phyloP scores from a whole-genome alignment of 2,797 vertebrate genomes.

The Alcedo quadribrachys region DNA sequence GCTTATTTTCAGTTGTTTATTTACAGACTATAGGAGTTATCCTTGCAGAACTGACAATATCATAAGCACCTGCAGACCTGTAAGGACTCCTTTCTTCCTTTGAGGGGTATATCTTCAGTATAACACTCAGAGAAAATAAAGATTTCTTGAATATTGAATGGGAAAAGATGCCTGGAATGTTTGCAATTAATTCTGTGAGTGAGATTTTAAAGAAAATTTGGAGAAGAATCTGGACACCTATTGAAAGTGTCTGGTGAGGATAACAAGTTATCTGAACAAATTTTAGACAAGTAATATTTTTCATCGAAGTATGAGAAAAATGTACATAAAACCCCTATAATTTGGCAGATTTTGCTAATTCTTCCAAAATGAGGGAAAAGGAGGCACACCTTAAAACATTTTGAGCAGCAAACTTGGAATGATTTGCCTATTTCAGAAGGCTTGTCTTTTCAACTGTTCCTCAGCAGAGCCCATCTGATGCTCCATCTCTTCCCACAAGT shows the following conservation, averaged over 20 bases:
- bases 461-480: neutral
- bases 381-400: neutral
- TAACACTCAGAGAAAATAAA: neutral
- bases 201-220: neutral
- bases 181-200: neutral
- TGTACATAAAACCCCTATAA: rapidly evolving
- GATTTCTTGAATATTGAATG: neutral
- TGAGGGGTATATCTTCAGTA: neutral
- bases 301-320: neutral
- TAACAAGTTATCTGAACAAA: neutral
- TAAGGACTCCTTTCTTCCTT: neutral
- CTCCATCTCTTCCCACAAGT: no score
- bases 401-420: neutral
- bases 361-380: neutral
- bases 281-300: neutral
- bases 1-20: neutral
- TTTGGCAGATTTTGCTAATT: neutral
- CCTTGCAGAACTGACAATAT: neutral
- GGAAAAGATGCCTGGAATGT: neutral
- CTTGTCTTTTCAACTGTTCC: neutral
- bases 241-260: neutral
- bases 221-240: neutral
- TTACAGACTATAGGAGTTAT: neutral
- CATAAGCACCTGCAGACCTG: neutral
- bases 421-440: neutral